Conservation (phyloP, 2,888 invertebrate species). For the Apamea sordens region DNA sequence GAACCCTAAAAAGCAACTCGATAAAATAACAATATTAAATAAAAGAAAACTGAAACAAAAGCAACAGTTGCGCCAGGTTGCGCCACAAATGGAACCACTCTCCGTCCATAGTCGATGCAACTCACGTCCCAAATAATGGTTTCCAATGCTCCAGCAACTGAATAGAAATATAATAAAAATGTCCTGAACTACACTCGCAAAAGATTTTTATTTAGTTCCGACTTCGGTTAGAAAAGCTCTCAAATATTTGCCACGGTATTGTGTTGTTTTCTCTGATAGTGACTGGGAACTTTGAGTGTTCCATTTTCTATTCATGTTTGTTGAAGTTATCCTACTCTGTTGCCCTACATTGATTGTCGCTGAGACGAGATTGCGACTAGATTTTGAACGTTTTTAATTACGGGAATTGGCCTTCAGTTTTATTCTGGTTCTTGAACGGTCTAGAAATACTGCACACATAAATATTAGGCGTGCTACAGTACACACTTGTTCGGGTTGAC, state of each 20-base stretch:
- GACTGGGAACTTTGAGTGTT: not conserved
- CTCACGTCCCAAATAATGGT: constrained; percentile 29
- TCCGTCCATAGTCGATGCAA: not conserved
- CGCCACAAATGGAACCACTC: not conserved
- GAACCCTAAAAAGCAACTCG: not conserved
- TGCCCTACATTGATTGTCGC: no score
- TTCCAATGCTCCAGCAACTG: constrained; percentile 6
- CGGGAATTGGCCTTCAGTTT: not conserved
- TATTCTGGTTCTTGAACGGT: not conserved
- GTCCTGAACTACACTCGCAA: constrained; percentile 13
- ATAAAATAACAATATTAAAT: not conserved
- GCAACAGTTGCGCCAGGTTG: constrained; percentile 13
- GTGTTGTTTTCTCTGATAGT: constrained; percentile 14
- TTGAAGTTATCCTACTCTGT: not conserved
- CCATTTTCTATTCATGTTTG: constrained; percentile 14
- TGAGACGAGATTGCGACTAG: not conserved
- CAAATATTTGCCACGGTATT: constrained; percentile 4
- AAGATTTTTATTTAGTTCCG: constrained; percentile 35
- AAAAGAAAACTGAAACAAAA: constrained; percentile 11
- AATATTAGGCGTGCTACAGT: not conserved
- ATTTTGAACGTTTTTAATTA: not conserved
- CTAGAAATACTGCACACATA: not conserved
- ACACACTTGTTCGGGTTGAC: not conserved
- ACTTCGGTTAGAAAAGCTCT: constrained; percentile 4
- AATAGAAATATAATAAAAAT: constrained; percentile 42